A percentile compares a stretch with the other conserved stretches of the same genome.
These are phyloP conservation scores for Thysanoteuthis rhombus DNA, from an alignment of 2,888 invertebrate species.

Conservation along the genomic window DNA sequence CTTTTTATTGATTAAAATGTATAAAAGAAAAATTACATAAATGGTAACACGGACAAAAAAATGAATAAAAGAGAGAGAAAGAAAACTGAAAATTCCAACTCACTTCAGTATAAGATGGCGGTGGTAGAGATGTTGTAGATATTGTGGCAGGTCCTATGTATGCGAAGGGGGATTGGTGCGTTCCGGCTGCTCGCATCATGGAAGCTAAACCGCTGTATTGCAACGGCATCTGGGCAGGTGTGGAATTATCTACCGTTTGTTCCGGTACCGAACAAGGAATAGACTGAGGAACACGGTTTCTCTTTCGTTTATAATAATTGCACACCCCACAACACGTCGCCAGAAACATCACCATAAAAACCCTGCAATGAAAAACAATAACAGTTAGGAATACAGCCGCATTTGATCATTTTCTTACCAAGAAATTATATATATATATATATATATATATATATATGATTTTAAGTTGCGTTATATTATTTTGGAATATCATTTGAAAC, in stretches of 20 bases:
- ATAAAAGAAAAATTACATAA: too few species aligned
- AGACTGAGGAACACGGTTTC: conserved; percentile 15
- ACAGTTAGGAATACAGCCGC: not conserved
- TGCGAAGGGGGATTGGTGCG: conserved; percentile 25
- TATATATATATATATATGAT: too few species aligned
- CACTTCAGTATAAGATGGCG: conserved; percentile 23
- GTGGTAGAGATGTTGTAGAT: conserved; percentile 24
- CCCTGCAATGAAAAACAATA: not conserved
- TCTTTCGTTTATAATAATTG: conserved; percentile 21
- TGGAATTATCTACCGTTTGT: conserved; percentile 22
- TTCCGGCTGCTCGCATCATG: conserved; percentile 27
- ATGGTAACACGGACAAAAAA: not conserved
- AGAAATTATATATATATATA: too few species aligned
- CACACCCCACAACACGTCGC: conserved; percentile 29
- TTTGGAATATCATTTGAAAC: too few species aligned
- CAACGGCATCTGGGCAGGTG: conserved; percentile 14
- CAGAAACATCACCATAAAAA: conserved; percentile 27
- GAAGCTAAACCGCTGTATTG: conserved; percentile 27
- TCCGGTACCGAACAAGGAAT: not conserved
- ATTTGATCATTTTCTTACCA: too few species aligned
- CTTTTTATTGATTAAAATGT: too few species aligned
- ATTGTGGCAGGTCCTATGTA: conserved; percentile 29
- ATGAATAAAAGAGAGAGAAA: not conserved
- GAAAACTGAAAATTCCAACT: not conserved
- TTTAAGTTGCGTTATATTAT: too few species aligned